Evolutionary conservation across 1,140 invertebrate species (phyloP).

Genomic region (Drosophila simulans): DNA sequence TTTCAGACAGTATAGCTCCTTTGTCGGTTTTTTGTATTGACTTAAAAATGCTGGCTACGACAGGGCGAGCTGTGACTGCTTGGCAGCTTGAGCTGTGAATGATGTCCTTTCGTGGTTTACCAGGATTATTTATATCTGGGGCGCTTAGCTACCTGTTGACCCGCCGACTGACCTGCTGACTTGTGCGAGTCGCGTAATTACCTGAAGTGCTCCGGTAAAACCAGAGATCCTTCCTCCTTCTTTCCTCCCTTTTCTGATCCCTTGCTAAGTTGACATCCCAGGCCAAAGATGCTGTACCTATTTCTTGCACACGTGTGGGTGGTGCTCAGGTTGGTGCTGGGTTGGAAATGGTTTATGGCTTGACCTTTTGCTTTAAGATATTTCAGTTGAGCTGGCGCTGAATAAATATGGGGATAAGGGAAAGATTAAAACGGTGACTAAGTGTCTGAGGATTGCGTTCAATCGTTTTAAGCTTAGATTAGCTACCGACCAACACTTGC

Average conservation of each 20-base stretch:
- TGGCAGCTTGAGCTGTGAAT: slow-evolving; percentile 66
- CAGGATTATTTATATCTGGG: slow-evolving; percentile 76
- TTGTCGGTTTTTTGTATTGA: background rate
- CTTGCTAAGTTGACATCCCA: slow-evolving; percentile 44
- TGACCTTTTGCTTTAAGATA: slow-evolving; percentile 49
- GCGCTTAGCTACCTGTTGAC: slow-evolving; percentile 45
- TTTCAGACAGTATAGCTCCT: background rate
- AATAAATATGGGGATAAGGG: slow-evolving; percentile 18
- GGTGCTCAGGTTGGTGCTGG: slow-evolving; percentile 2
- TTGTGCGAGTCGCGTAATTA: slow-evolving; percentile 63
- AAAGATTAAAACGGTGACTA: slow-evolving; percentile 41
- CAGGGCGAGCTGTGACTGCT: slow-evolving; percentile 48
- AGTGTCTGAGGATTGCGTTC: slow-evolving; percentile 25
- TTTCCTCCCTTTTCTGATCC: slow-evolving; percentile 24
- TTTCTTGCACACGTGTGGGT: background rate
- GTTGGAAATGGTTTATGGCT: slow-evolving; percentile 42
- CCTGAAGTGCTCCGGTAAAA: slow-evolving; percentile 53
- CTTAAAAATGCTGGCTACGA: background rate
- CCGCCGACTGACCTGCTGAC: slow-evolving; percentile 50
- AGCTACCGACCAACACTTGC: slow-evolving; percentile 11
- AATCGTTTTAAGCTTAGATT: slow-evolving; percentile 31
- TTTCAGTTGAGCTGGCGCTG: slow-evolving; percentile 9
- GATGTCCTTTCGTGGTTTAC: slow-evolving; percentile 65
- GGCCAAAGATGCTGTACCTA: slow-evolving; percentile 4
- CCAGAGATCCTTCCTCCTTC: slow-evolving; percentile 8